Conservation (phyloP, 2,797 vertebrate genomes). For the Eurystomus glaucurus region DNA sequence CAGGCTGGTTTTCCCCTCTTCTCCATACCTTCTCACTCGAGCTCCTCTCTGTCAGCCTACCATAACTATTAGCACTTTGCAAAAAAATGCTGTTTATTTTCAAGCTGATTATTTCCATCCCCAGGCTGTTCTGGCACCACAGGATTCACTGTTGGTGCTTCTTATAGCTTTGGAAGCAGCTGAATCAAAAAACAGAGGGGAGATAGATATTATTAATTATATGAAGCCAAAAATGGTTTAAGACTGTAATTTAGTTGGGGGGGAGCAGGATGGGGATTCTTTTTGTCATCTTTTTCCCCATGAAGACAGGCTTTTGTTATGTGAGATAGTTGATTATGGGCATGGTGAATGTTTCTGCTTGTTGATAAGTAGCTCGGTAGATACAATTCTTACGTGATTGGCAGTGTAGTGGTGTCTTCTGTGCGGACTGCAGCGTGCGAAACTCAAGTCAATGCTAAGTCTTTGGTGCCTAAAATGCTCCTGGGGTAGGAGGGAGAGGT, state of each 20-base stretch:
- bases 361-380: neutral
- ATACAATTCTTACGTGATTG: neutral
- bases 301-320: neutral
- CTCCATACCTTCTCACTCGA: neutral
- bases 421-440: neutral
- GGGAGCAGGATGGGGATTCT: neutral
- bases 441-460: neutral
- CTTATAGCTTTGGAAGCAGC: neutral
- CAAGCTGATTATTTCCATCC: slow-evolving; percentile 14
- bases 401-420: neutral
- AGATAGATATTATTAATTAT: slow-evolving; percentile 17
- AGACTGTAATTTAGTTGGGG: neutral
- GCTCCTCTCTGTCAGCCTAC: neutral
- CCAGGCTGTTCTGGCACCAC: neutral
- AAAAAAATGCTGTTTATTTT: slow-evolving; percentile 7
- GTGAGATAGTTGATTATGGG: neutral
- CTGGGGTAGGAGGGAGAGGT: neutral
- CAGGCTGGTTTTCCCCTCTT: neutral
- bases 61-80: neutral
- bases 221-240: neutral
- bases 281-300: neutral
- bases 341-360: neutral
- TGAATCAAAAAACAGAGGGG: neutral
- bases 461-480: neutral
- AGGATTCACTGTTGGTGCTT: neutral